A percentile compares a stretch with the other conserved stretches of the same genome.
phyloP scores from a whole-genome alignment of 2,797 vertebrate species.

The Sebastes ruberrimus region DNA sequence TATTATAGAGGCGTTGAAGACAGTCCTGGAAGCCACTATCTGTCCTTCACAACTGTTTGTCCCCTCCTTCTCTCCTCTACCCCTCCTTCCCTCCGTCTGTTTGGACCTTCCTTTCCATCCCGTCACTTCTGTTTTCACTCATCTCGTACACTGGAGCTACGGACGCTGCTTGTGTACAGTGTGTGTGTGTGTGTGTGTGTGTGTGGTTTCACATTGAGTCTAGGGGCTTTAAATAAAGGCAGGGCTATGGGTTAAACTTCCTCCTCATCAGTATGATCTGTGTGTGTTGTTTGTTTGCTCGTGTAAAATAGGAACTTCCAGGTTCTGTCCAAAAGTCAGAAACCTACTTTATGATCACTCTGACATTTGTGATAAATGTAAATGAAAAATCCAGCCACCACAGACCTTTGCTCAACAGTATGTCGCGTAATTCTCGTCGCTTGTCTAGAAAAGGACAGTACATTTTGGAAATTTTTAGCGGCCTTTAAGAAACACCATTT shows the following conservation, averaged over 20 bases:
- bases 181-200: conserved; percentile 14
- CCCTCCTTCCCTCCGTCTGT: conserved; percentile 71
- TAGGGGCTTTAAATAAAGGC: conserved; percentile 47
- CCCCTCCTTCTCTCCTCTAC: conserved; percentile 65
- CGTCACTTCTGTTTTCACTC: conserved; percentile 75
- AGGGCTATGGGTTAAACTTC: conserved; percentile 39
- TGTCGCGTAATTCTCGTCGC: rapidly evolving
- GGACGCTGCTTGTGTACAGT: neutral
- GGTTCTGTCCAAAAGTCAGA: conserved; percentile 8
- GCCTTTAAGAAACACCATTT: neutral
- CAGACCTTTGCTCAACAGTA: neutral
- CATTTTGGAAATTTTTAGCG: neutral
- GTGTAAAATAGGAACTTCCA: conserved; percentile 31
- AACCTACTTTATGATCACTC: neutral
- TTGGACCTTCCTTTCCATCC: conserved; percentile 56
- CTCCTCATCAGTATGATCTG: conserved; percentile 28
- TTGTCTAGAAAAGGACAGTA: neutral
- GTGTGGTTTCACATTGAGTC: conserved; percentile 54
- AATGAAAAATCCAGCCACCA: neutral
- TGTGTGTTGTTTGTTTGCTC: conserved; percentile 25
- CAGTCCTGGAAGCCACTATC: conserved; percentile 67
- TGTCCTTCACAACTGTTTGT: conserved; percentile 71
- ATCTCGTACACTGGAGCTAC: conserved; percentile 55
- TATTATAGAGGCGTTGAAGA: conserved; percentile 64
- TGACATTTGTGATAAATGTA: neutral